Percentiles rank a stretch among this genome's conserved stretches.
Conservation (phyloP, 2,888 invertebrate species). For the Molorchus minor region DNA sequence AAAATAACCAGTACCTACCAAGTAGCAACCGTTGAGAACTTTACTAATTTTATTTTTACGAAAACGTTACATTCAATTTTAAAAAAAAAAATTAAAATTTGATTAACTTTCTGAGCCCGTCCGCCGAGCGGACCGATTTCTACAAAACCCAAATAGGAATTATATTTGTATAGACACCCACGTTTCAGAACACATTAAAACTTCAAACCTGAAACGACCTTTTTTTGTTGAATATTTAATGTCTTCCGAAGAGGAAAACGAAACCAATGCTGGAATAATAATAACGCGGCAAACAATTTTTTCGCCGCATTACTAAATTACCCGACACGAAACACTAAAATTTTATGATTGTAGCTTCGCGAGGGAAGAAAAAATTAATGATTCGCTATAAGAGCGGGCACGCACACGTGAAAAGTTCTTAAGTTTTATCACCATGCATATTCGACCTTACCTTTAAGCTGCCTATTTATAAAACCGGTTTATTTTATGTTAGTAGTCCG, state of each 20-base stretch:
- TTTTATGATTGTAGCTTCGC: slow-evolving; percentile 14
- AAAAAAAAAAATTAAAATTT: no score
- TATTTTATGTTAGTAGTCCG: slow-evolving; percentile 7
- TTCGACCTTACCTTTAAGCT: slow-evolving; percentile 9
- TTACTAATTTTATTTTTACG: no score
- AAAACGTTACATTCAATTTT: no score
- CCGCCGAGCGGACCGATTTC: no score
- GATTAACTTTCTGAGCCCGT: no score
- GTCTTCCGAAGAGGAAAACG: neutral
- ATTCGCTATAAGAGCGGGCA: slow-evolving; percentile 10
- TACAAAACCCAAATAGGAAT: no score
- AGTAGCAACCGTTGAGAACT: no score
- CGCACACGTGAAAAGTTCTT: slow-evolving; percentile 17
- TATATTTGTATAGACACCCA: no score
- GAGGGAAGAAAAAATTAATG: slow-evolving; percentile 16
- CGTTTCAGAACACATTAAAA: no score
- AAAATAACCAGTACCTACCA: no score
- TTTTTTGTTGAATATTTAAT: no score
- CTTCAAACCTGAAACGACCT: no score
- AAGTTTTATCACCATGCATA: slow-evolving; percentile 9
- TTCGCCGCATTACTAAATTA: slow-evolving; percentile 17
- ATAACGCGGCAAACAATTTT: slow-evolving; percentile 18
- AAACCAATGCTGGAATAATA: neutral
- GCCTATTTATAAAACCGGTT: slow-evolving; percentile 17
- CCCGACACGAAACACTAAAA: slow-evolving; percentile 13